Conservation (phyloP, 2,888 invertebrate genomes). For the Abrostola tripartita region DNA sequence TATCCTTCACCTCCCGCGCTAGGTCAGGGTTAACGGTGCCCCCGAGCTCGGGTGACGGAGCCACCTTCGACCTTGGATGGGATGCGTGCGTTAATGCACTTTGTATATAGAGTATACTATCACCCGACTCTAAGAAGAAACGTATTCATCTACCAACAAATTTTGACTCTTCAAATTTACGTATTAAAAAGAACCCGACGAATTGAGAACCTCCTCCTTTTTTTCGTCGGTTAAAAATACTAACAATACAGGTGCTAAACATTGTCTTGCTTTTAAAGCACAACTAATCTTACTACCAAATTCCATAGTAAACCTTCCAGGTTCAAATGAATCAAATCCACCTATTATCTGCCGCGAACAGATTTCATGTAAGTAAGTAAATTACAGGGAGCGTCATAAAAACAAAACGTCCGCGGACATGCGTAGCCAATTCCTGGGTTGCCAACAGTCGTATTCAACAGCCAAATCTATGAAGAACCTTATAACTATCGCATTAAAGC, state of each 20-base stretch:
- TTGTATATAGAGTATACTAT: conserved; percentile 25
- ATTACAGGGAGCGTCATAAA: conserved; percentile 67
- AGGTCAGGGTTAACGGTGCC: conserved; percentile 88
- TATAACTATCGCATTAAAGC: conserved; percentile 77
- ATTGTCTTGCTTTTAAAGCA: background rate
- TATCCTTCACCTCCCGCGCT: conserved; percentile 86
- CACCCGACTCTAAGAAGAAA: background rate
- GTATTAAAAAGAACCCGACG: background rate
- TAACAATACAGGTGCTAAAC: background rate
- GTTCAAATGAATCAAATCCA: conserved; percentile 23
- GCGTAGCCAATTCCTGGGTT: conserved; percentile 79
- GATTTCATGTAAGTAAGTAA: conserved; percentile 53
- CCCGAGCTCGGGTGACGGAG: conserved; percentile 82
- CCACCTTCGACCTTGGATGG: conserved; percentile 86
- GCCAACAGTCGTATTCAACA: conserved; percentile 70
- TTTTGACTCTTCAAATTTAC: background rate
- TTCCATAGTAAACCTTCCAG: conserved; percentile 12
- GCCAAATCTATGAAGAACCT: conserved; percentile 66
- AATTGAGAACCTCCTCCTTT: no score
- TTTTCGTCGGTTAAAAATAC: no score
- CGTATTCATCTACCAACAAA: background rate
- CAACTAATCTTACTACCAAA: background rate
- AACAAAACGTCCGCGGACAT: conserved; percentile 80
- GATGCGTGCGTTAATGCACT: conserved; percentile 74
- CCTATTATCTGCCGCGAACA: conserved; percentile 30